Conservation (phyloP, 2,797 vertebrate genomes). For the Perodicticus potto region DNA sequence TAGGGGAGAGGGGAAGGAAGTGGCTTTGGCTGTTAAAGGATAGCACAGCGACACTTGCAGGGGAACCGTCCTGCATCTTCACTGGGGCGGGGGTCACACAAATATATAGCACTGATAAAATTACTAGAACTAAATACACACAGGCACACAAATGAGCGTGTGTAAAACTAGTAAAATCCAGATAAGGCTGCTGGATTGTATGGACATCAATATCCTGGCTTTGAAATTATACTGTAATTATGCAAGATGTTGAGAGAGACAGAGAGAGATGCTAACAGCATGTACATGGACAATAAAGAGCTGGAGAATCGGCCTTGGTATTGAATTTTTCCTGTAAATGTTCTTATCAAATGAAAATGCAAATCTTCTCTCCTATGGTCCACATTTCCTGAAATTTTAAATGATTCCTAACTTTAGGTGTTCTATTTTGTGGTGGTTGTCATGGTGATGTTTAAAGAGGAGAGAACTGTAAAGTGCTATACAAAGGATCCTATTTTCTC, state of each 20-base stretch:
- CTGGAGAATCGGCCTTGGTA: not conserved
- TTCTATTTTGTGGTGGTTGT: constrained; percentile 75
- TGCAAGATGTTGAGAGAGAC: not conserved
- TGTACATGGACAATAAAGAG: not conserved
- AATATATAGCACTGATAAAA: not conserved
- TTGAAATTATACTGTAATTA: not conserved
- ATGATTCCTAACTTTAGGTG: constrained; percentile 75
- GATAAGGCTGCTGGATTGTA: not conserved
- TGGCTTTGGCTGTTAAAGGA: not conserved
- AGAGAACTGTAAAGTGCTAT: constrained; percentile 28
- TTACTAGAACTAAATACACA: not conserved
- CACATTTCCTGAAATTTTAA: constrained; percentile 71
- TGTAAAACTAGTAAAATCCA: not conserved
- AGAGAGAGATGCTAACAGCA: not conserved
- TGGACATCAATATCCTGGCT: not conserved
- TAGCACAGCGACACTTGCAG: not conserved
- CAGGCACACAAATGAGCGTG: not conserved
- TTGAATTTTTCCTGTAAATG: constrained; percentile 71
- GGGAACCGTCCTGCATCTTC: not conserved
- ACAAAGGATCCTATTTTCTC: constrained; percentile 53
- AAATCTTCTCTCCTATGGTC: constrained; percentile 65
- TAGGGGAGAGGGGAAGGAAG: not conserved
- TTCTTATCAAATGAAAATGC: constrained; percentile 63
- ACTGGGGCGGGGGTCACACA: not conserved
- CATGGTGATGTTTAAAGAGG: constrained; percentile 77